Percentiles rank a stretch among this genome's conserved stretches.
phyloP scores from a whole-genome alignment of 1,140 invertebrate species.

The Euwallacea similis region DNA sequence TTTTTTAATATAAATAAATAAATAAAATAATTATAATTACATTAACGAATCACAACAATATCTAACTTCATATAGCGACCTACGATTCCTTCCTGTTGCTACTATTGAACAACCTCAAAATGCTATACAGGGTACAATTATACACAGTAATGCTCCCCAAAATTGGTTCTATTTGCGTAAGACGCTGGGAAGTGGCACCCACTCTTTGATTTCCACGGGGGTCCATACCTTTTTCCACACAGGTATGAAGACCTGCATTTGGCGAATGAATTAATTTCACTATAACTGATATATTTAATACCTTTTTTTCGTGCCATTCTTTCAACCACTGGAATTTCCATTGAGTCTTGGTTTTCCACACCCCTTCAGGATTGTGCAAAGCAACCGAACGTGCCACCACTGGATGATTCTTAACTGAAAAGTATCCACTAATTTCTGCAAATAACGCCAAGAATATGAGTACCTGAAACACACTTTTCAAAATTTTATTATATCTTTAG shows the following conservation, averaged over 20 bases:
- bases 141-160: slow-evolving; percentile 35
- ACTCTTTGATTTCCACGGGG: slow-evolving; percentile 40
- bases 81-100: too few species aligned
- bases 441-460: not conserved
- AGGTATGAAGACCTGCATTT: slow-evolving; percentile 37
- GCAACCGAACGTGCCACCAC: not conserved
- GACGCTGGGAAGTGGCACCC: slow-evolving; percentile 35
- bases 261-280: not conserved
- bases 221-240: slow-evolving; percentile 41
- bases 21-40: too few species aligned
- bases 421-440: not conserved
- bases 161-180: slow-evolving; percentile 31
- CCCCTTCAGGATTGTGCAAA: slow-evolving; percentile 19
- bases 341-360: slow-evolving; percentile 39
- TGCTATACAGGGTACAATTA: slow-evolving; percentile 37
- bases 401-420: not conserved
- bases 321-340: slow-evolving; percentile 43
- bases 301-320: slow-evolving; percentile 41
- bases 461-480: not conserved
- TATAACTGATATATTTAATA: slow-evolving; percentile 4
- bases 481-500: not conserved
- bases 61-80: too few species aligned
- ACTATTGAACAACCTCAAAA: slow-evolving; percentile 12
- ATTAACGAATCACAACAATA: too few species aligned
- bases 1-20: too few species aligned